phyloP scores from a whole-genome alignment of 2,888 invertebrate genomes.

The Philonicus albiceps region DNA sequence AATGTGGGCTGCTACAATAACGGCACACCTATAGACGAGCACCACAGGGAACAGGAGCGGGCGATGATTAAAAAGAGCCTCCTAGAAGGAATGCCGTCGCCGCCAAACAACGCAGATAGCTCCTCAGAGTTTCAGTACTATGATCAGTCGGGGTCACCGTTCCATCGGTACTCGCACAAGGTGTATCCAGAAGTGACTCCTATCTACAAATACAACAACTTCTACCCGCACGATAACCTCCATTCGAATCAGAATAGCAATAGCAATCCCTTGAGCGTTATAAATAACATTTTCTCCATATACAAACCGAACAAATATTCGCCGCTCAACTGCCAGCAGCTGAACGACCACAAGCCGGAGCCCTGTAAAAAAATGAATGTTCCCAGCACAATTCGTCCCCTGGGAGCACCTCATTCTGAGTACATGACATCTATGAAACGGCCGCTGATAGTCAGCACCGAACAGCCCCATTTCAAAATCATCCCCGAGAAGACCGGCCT shows the following conservation, averaged over 20 bases:
- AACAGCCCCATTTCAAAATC: conserved; percentile 64
- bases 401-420: conserved; percentile 59
- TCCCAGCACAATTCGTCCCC: conserved; percentile 60
- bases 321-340: conserved; percentile 62
- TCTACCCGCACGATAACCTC: conserved; percentile 59
- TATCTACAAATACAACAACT: conserved; percentile 62
- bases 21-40: conserved; percentile 60
- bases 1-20: conserved; percentile 62
- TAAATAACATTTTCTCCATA: conserved; percentile 63
- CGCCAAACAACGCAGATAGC: conserved; percentile 53
- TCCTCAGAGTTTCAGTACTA: conserved; percentile 57
- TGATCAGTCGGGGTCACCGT: conserved; percentile 58
- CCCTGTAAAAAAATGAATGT: conserved; percentile 62
- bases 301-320: conserved; percentile 64
- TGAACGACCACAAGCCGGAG: conserved; percentile 53
- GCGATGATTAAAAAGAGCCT: conserved; percentile 62
- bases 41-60: conserved; percentile 61
- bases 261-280: conserved; percentile 60
- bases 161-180: conserved; percentile 55
- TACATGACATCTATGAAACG: conserved; percentile 64
- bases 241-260: conserved; percentile 52
- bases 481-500: conserved; percentile 67
- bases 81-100: conserved; percentile 62
- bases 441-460: conserved; percentile 67
- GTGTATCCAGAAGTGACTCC: conserved; percentile 61